phyloP scores from a whole-genome alignment of 2,888 invertebrate species.

The Xiphydria camelus region DNA sequence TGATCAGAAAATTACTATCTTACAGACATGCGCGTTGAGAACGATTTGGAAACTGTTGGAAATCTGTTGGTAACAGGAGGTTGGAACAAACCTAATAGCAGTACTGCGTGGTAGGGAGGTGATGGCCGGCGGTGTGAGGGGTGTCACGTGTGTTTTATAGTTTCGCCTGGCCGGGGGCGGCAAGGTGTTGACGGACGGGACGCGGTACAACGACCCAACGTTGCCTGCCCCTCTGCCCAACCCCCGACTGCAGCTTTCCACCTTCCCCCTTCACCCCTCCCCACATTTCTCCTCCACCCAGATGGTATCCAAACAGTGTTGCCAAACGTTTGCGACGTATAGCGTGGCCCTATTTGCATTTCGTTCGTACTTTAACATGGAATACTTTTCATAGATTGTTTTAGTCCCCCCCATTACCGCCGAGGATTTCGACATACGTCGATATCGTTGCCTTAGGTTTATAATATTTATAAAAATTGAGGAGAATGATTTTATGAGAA shows the following conservation, averaged over 20 bases:
- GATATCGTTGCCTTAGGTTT: too few species aligned
- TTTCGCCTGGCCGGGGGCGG: slow-evolving; percentile 45
- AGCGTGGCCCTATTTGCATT: slow-evolving; percentile 53
- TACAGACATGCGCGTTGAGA: too few species aligned
- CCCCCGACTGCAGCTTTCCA: slow-evolving; percentile 7
- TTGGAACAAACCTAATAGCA: too few species aligned
- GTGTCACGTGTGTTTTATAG: slow-evolving; percentile 55
- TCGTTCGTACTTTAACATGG: slow-evolving; percentile 49
- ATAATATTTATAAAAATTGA: too few species aligned
- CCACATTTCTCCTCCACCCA: slow-evolving; percentile 40
- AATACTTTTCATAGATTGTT: slow-evolving; percentile 48
- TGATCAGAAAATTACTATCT: too few species aligned
- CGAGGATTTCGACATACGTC: slow-evolving; percentile 9
- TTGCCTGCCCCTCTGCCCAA: slow-evolving; percentile 28
- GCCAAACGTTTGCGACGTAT: slow-evolving; percentile 53
- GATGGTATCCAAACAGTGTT: slow-evolving; percentile 52
- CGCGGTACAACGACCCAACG: slow-evolving; percentile 49
- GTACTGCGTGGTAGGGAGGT: slow-evolving; percentile 17
- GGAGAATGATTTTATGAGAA: too few species aligned
- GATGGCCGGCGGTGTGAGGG: slow-evolving; percentile 32
- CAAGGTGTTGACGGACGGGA: slow-evolving; percentile 55
- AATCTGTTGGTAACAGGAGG: too few species aligned
- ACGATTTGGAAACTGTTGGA: too few species aligned
- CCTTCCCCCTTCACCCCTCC: slow-evolving; percentile 10
- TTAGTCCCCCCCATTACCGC: slow-evolving; percentile 31